Base-by-base conservation (phyloP, 1,140 invertebrate species). In the Trachelipus rathkii region DNA sequence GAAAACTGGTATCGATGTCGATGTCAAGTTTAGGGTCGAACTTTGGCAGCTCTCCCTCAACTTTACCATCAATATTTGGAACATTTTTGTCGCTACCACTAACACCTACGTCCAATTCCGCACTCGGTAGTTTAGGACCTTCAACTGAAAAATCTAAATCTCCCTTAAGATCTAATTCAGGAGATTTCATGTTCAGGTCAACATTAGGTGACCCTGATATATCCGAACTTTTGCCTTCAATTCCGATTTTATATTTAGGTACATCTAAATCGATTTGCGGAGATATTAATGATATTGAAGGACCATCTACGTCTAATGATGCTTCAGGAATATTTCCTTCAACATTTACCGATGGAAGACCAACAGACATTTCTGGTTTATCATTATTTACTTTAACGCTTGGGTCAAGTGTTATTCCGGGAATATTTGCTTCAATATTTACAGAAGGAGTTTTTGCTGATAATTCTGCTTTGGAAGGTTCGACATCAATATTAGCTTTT, bases 381-480 rank as follows among this genome's bases (percentile, higher is more conserved):
- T 11, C n/a, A 43, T 33, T 43, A 3, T 15, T n/a, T 43, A 15
- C 70, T 43, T 43, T 71, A 15, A 43, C 44, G 0, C 8, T 71
- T 60, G 74, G 74, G 24, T 19, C 45, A 2, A 13, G 19, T 6
- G 44, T 44, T 44, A 44, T 43, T 7, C 68, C n/a, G n/a, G 74
- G 70, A 71, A 75, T 19, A 33, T 45, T 66, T 45, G 74, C 67
- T 24, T 71, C 72, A 23, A 33, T 33, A 33, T 33, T 33, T 33
- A 33, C 6, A 33, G 33, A 33, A 33, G 33, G 33, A 6, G 6
- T 33, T 33, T 33, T 6, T 71, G 33, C n/a, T 19, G 45, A 0
- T 68, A 50, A 33, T 4, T 76, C 75, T 24, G 66, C 19, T 23
- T 77, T 71, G 5, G 71, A 72, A 70, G 74, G 19, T 44, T 69